Evolutionary conservation across 2,113 vertebrate species (phyloP), one percentile per base, ranked within the genome.

Genomic region (Hemicordylus capensis): DNA sequence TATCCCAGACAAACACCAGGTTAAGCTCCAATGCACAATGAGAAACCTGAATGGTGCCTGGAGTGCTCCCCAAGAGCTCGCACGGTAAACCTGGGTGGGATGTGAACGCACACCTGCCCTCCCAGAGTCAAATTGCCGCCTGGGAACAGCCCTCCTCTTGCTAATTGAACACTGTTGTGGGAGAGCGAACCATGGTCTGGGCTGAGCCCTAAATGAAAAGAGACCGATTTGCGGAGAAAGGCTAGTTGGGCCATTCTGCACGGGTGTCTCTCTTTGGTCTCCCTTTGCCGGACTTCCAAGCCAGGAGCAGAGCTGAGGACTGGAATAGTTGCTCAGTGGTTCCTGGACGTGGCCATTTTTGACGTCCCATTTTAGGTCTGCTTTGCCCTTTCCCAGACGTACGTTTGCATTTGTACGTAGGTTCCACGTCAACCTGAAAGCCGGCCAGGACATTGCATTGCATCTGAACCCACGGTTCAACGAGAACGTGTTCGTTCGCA

Each of bases 401-500:
- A n/a, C 14, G 85, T 64, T 44, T 6, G 28, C 34, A 26, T 64
- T 58, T 22, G 19, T 12, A 63, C 14, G 28, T n/a, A 98, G 97
- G 89, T 97, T 98, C 79, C 1, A 64, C 31, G 93, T 98, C 89
- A 97, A 97, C 89, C 92, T 98, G 26, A 64, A 89, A 42, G 88
- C 81, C 1, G 82, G 76, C 7, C 85, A 34, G 11, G 94, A 96
- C 59, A 91, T 94, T 0, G 97, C 97, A 48, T 92, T 98, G 80
- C 97, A 97, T 85, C 94, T 97, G 76, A 97, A 97, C 77, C 96
- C 97, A 6, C 95, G 97, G 3, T 96, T 98, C 34, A 42, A 90
- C 3, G 95, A 98, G 86, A 95, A 96, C 0, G 0, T 5, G 0
- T 96, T 98, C 83, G 97, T 98, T 44, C 91, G 96, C 15, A 98